A percentile compares a stretch with the other conserved stretches of the same genome.
Conservation (phyloP, 2,888 invertebrate species). For the Buathra laborator region DNA sequence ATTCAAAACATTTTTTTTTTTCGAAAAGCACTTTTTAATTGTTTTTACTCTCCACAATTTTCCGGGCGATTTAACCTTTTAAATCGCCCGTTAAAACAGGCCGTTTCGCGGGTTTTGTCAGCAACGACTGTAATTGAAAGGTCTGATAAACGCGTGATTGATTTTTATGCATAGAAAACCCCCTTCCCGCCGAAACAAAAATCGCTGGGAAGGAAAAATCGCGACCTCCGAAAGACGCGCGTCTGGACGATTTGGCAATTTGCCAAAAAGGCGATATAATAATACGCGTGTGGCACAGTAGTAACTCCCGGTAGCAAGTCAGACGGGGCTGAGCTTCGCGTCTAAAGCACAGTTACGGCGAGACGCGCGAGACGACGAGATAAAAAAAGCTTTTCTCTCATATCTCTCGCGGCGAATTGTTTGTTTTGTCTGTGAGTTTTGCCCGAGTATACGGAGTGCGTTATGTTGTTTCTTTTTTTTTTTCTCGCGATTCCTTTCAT, state of each 20-base stretch:
- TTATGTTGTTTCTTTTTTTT: neutral
- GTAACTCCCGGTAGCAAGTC: neutral
- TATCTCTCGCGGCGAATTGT: neutral
- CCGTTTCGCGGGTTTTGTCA: too few species aligned
- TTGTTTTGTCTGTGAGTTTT: conserved; percentile 38
- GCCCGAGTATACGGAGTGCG: neutral
- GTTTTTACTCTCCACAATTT: too few species aligned
- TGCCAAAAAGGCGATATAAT: conserved; percentile 25
- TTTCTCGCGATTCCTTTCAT: neutral
- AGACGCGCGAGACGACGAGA: neutral
- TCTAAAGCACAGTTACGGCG: neutral
- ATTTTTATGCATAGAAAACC: neutral
- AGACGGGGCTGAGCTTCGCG: neutral
- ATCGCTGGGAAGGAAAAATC: neutral
- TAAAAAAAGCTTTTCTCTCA: conserved; percentile 15
- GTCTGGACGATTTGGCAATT: conserved; percentile 36
- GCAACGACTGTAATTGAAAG: neutral
- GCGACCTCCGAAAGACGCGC: neutral
- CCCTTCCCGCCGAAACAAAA: conserved; percentile 6
- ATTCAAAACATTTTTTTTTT: too few species aligned
- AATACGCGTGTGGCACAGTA: neutral
- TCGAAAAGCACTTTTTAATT: too few species aligned
- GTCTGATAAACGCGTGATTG: neutral
- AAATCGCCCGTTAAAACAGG: too few species aligned
- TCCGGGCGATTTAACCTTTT: too few species aligned